Conservation (phyloP, 1,140 invertebrate species). For the Anastrepha obliqua region DNA sequence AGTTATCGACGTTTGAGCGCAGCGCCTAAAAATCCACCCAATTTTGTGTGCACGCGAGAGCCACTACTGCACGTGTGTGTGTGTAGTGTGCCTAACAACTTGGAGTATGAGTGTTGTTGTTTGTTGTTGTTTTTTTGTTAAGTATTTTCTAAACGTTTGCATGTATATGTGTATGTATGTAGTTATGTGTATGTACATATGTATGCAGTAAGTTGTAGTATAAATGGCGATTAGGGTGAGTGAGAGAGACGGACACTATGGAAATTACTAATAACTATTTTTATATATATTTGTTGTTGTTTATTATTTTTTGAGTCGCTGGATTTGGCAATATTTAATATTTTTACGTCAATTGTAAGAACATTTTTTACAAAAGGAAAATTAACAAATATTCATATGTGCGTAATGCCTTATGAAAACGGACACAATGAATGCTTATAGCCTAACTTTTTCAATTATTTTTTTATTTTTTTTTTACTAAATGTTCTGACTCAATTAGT, state of each 20-base stretch:
- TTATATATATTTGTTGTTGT: background rate
- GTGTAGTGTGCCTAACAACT: too few relatives aligned
- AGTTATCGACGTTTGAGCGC: background rate
- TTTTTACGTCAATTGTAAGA: background rate
- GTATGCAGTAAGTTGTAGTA: background rate
- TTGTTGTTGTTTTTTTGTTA: too few relatives aligned
- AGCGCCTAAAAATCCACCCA: background rate
- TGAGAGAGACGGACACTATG: background rate
- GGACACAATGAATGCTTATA: background rate
- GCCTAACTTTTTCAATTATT: background rate
- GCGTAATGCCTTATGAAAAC: background rate
- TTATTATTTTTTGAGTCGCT: background rate
- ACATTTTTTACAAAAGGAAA: conserved; percentile 17
- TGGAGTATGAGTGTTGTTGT: too few relatives aligned
- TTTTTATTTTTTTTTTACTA: background rate
- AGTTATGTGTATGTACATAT: background rate
- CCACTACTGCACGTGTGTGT: too few relatives aligned
- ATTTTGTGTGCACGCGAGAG: background rate
- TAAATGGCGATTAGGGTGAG: background rate
- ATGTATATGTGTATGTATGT: background rate
- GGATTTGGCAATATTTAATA: background rate
- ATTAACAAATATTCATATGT: background rate
- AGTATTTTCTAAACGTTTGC: too few relatives aligned
- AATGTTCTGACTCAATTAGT: background rate
- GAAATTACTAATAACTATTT: background rate